These are phyloP conservation scores for Alces alces DNA, from an alignment of 2,113 vertebrate genomes.

Conservation along the genomic window DNA sequence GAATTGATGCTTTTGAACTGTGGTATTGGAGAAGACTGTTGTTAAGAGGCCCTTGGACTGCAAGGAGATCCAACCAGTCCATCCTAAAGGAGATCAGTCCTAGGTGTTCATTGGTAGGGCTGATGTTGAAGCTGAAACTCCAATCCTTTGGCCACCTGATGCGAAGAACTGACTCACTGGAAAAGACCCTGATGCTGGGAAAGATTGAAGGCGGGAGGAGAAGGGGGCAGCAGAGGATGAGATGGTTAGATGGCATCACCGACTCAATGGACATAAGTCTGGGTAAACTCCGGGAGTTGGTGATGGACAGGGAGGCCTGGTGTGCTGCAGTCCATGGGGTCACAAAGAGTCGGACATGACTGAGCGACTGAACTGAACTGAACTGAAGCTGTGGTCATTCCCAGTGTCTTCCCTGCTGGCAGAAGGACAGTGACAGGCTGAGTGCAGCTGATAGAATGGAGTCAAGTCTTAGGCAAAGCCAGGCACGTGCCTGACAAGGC, in stretches of 20 bases:
- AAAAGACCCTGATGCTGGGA: not conserved
- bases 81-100: not conserved
- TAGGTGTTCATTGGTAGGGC: not conserved
- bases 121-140: not conserved
- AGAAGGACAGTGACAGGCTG: slow-evolving; percentile 64
- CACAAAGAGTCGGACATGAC: accelerated
- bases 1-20: not conserved
- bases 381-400: not conserved
- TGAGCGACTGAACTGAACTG: not conserved
- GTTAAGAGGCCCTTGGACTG: not conserved
- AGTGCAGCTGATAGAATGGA: slow-evolving; percentile 64
- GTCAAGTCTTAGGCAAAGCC: slow-evolving; percentile 55
- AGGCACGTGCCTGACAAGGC: slow-evolving; percentile 30
- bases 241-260: not conserved
- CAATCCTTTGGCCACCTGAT: not conserved
- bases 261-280: not conserved
- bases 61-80: not conserved
- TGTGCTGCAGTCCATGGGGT: not conserved
- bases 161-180: not conserved
- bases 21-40: not conserved
- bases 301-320: not conserved
- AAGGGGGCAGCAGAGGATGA: not conserved
- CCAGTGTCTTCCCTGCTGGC: slow-evolving; percentile 59
- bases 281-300: not conserved
- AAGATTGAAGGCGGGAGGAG: not conserved